Base-by-base conservation (phyloP, 2,797 vertebrate species). In the Tenualosa thibaudeaui region DNA sequence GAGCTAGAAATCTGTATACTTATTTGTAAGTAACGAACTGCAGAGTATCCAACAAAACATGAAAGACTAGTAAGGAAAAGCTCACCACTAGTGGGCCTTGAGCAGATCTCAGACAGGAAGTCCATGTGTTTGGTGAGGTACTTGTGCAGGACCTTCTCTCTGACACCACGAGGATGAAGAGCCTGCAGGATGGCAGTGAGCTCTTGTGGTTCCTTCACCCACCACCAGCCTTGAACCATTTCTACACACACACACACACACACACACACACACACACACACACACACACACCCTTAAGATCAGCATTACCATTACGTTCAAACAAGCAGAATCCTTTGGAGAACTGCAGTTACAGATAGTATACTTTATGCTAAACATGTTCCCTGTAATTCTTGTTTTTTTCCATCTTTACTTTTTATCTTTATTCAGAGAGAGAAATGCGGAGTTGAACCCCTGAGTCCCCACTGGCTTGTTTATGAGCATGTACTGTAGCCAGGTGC, bases 111-210 rank as follows among this genome's bases (percentile, higher is more conserved):
- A 1, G 94, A 92, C 86, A 99, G 93, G 90, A 95, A 96, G 89
- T 98, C 97, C 95, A 96, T 95, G 94, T 99, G 97, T 93, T 99
- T 99, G 91, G 93, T 94, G 86, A 99, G 94, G 92, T 98, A 97
- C 89, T 99, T 99, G 90, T 98, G 97, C 87, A 99, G 96, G 0
- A 96, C 95, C 82, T 95, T 98, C 93, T 99, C 98, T 71, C 98
- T 94, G 89, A 99, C 92, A 54, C 98, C 98, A 13, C 98, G 94
- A 0, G 96, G 97, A 87, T 99, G 97, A 19, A 99, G 94, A 1
- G 96, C 95, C 54, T 97, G 96, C 37, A 97, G 92, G 83, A 95
- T 95, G 10, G 86, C 91, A 22, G 95, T 95, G 84, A 99, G 91
- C 82, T 97, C 96, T 83, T 96, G 96, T 10, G 96, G 95, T 31